A percentile compares a stretch with the other conserved stretches of the same genome.
Evolutionary conservation across 2,113 vertebrate species (phyloP).

Genomic region (Pygoscelis adeliae): DNA sequence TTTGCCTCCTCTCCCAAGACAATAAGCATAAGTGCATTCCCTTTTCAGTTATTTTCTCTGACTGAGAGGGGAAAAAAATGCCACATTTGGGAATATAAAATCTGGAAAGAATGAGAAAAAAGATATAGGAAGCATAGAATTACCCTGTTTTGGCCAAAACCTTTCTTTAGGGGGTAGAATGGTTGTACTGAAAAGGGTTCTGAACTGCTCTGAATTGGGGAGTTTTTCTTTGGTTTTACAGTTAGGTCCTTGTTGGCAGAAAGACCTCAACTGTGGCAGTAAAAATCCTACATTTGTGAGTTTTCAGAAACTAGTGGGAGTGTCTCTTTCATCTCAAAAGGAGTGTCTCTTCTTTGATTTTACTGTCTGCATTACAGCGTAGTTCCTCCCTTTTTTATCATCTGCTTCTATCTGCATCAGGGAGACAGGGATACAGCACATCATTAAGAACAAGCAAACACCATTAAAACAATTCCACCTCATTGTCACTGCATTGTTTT

Average conservation of each 20-base stretch:
- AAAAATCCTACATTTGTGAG: neutral
- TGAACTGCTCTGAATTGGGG: neutral
- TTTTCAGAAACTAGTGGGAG: constrained; percentile 10
- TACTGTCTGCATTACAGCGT: neutral
- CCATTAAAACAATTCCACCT: neutral
- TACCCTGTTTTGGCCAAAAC: neutral
- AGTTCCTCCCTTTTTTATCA: neutral
- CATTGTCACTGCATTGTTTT: constrained; percentile 11
- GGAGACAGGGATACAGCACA: neutral
- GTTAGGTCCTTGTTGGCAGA: neutral
- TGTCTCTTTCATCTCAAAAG: constrained; percentile 24
- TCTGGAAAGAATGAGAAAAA: neutral
- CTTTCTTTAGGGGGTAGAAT: neutral
- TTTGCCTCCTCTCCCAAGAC: neutral
- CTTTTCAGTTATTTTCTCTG: neutral
- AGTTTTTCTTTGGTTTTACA: neutral
- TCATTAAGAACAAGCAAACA: constrained; percentile 35
- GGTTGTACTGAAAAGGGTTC: neutral
- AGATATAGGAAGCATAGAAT: neutral
- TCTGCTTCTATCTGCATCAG: neutral
- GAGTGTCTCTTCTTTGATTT: constrained; percentile 33
- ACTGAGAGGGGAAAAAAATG: neutral
- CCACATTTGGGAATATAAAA: neutral
- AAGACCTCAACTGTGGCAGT: neutral
- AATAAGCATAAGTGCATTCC: neutral